phyloP scores from a whole-genome alignment of 2,888 invertebrate genomes.

The Oithona nana region DNA sequence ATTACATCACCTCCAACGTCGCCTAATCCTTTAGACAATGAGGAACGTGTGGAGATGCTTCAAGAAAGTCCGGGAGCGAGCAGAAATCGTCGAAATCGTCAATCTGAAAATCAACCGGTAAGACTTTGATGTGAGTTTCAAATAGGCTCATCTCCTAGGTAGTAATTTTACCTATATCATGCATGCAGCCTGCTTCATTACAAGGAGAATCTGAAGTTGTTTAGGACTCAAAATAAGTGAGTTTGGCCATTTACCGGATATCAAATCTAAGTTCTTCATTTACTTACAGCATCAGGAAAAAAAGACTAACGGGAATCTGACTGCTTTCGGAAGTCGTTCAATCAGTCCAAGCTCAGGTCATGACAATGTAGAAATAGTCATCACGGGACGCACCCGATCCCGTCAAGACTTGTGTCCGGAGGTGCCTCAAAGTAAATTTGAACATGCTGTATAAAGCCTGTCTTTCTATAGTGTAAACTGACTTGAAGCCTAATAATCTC shows the following conservation, averaged over 20 bases:
- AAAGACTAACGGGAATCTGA: not conserved
- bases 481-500: too few species aligned
- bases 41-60: not conserved
- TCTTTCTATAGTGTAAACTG: too few species aligned
- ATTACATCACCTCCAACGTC: not conserved
- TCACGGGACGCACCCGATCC: conserved; percentile 14
- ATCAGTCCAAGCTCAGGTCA: not conserved
- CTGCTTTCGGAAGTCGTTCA: not conserved
- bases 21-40: not conserved
- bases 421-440: conserved; percentile 11
- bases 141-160: too few species aligned
- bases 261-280: too few species aligned
- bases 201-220: not conserved
- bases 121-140: too few species aligned
- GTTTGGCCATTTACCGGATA: not conserved
- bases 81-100: not conserved
- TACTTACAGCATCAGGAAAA: too few species aligned
- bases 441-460: conserved; percentile 11
- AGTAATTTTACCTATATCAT: not conserved
- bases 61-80: conserved; percentile 7
- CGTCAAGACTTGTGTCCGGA: conserved; percentile 15
- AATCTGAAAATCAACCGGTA: not conserved
- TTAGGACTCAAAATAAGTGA: not conserved
- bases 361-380: conserved; percentile 3
- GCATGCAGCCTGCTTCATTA: not conserved